Conservation (phyloP, 2,888 invertebrate genomes). For the Stenchaetothrips biformis region DNA sequence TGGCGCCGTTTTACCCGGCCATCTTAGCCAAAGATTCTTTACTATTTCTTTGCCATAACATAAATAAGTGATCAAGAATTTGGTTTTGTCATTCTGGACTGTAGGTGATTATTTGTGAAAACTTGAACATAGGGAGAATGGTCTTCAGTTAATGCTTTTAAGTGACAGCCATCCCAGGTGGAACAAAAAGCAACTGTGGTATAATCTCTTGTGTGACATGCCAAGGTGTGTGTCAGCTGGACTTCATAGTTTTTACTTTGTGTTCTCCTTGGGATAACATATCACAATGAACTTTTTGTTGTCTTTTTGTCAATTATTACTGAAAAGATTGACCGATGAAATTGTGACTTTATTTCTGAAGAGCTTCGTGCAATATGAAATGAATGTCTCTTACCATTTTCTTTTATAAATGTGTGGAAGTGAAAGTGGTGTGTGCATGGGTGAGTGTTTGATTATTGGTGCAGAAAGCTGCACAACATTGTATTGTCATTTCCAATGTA, state of each 20-base stretch:
- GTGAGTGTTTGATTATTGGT: neutral
- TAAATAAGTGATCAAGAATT: neutral
- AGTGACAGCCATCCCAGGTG: neutral
- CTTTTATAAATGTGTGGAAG: neutral
- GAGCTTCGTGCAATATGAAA: no score
- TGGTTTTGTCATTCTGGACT: neutral
- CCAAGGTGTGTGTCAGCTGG: no score
- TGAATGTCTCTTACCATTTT: neutral
- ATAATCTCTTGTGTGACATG: neutral
- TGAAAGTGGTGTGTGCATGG: neutral
- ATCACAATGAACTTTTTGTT: no score
- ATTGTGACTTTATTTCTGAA: no score
- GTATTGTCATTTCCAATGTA: neutral
- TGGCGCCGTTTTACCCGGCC: neutral
- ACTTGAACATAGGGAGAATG: neutral
- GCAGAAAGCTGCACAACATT: neutral
- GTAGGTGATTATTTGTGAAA: neutral
- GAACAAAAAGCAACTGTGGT: neutral
- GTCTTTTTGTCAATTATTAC: no score
- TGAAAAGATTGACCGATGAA: no score
- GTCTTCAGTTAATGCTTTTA: neutral
- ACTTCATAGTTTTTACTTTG: no score
- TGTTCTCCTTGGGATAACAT: no score
- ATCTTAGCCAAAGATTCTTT: neutral
- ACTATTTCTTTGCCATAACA: neutral